Base-by-base conservation (phyloP, 2,888 invertebrate species). In the Aproaerema taeniolella region DNA sequence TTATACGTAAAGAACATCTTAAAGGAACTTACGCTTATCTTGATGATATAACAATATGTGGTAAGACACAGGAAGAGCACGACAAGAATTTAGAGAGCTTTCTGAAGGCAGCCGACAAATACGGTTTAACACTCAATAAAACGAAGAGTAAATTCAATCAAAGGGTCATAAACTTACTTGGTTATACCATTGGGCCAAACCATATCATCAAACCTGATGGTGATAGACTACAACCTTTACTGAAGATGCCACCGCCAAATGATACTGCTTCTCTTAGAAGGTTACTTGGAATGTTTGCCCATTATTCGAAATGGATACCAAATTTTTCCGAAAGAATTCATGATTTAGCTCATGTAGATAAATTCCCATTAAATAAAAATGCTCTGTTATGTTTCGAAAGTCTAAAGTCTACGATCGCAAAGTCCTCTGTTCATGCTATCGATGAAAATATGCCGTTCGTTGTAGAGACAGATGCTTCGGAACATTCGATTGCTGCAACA, bases 41-140 rank as follows among this genome's bases (percentile, higher is more conserved):
- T 2, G 50, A 53, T 34, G 49, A 50, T 11, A 36, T 52, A 1
- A 50, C 50, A 1, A 32, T 53, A 2, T 49, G 49, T 28, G 46
- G 53, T 0, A 40, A 41, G 17, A 33, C 15, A 9, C 17, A 42
- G 32, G 25, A 38, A 13, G 45, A 48, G 0, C 46, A 49, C 14
- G 47, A 50, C 16, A 26, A 16, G 24, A 48, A 52, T 6, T 29
- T 46, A 30, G 1, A 25, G 2, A 32, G 29, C 10, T 50, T 46
- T 26, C 30, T 42, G 31, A 12, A 34, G 4, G 34, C 32, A 6
- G 40, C 30, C 1, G 15, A 7, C 3, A 43, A 46, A 31, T 45
- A 45, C 10, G 34, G 34, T 6, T 31, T 48, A 6, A 47, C 42
- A 7, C 17, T 39, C 1, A 43, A 45, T 7, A 37, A 25, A 34